Percentiles rank a stretch among this genome's conserved stretches.
phyloP scores from a whole-genome alignment of 2,113 vertebrate genomes.

The Hemiprocne comata region DNA sequence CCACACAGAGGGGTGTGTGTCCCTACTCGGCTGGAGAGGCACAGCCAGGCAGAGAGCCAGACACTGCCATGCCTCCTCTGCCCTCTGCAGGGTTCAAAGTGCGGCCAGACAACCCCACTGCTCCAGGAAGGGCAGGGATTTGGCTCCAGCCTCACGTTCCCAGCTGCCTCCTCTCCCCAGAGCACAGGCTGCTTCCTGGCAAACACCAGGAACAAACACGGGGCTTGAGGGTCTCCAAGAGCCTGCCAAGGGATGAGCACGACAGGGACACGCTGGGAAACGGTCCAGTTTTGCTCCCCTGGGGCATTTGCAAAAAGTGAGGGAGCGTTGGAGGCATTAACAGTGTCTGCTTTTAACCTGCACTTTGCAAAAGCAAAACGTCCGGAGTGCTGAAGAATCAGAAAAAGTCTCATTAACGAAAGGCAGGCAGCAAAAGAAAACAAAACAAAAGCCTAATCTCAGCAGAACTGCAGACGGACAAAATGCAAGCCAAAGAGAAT shows the following conservation, averaged over 20 bases:
- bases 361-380: not conserved
- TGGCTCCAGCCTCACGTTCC: not conserved
- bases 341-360: not conserved
- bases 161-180: not conserved
- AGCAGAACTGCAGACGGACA: not conserved
- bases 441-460: not conserved
- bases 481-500: not conserved
- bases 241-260: rapidly evolving
- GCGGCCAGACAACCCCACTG: rapidly evolving
- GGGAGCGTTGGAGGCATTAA: not conserved
- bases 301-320: not conserved
- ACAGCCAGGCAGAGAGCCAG: not conserved
- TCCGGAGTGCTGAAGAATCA: not conserved
- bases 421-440: not conserved
- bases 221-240: not conserved
- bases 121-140: not conserved
- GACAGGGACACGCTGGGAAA: not conserved
- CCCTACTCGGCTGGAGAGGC: rapidly evolving
- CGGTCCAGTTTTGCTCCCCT: not conserved
- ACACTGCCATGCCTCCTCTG: not conserved
- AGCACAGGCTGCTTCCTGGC: not conserved
- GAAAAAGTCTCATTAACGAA: not conserved
- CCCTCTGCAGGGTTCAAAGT: not conserved
- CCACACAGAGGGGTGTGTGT: rapidly evolving
- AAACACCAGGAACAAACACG: not conserved